phyloP scores from a whole-genome alignment of 2,888 invertebrate genomes.

The Cerastis leucographa region DNA sequence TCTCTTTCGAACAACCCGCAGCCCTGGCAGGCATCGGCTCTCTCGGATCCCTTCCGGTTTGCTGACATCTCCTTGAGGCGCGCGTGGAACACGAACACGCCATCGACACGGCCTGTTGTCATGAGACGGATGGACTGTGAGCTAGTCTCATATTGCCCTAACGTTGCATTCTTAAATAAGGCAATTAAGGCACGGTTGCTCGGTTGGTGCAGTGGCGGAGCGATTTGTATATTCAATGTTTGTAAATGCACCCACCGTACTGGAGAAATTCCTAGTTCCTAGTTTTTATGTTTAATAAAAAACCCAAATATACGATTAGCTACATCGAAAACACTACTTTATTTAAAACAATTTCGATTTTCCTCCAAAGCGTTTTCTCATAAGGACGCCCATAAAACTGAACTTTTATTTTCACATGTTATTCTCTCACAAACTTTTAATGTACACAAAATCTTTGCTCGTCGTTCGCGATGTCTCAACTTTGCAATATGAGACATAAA shows the following conservation, averaged over 20 bases:
- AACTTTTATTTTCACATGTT: constrained; percentile 19
- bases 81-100: no score
- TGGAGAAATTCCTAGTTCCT: neutral
- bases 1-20: no score
- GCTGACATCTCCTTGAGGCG: no score
- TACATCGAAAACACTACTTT: neutral
- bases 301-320: neutral
- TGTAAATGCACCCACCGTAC: neutral
- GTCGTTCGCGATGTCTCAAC: constrained; percentile 28
- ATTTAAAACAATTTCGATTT: neutral
- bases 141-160: neutral
- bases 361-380: neutral
- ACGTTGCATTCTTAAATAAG: neutral
- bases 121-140: no score
- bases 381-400: constrained; percentile 19
- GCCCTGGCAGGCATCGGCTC: no score
- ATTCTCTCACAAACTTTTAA: constrained; percentile 57
- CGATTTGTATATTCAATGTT: neutral
- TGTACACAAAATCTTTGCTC: constrained; percentile 56
- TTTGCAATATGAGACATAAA: constrained; percentile 45
- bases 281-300: neutral
- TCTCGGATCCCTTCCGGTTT: no score
- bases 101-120: no score
- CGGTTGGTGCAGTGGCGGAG: neutral
- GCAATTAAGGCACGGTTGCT: neutral